Conservation (phyloP, 2,888 invertebrate species). For the Amiota mariae region DNA sequence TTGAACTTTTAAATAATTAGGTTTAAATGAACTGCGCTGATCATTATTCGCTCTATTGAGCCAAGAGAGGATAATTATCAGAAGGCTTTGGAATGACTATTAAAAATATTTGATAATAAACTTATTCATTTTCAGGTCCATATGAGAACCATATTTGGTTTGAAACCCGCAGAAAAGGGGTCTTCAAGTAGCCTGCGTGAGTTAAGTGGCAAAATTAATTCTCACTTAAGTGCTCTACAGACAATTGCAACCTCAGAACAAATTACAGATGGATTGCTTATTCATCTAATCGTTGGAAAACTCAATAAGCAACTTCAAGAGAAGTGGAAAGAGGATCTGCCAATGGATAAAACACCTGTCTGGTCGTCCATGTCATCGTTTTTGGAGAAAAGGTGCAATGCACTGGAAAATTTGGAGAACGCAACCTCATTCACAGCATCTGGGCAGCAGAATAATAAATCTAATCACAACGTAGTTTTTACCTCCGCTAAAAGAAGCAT, state of each 20-base stretch:
- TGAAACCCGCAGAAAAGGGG: constrained; percentile 10
- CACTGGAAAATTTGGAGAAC: background rate
- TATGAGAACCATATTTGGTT: constrained; percentile 31
- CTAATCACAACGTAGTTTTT: too few relatives aligned
- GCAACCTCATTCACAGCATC: background rate
- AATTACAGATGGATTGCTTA: constrained; percentile 20
- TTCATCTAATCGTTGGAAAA: background rate
- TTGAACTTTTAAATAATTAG: too few relatives aligned
- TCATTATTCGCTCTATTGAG: constrained; percentile 16
- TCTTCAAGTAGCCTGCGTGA: constrained; percentile 31
- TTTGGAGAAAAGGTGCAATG: constrained; percentile 1
- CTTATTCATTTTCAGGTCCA: constrained; percentile 23
- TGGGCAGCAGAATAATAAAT: background rate
- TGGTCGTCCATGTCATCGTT: constrained; percentile 32
- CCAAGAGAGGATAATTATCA: constrained; percentile 1
- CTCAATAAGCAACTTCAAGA: background rate
- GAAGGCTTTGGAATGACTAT: too few relatives aligned
- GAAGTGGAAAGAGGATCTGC: background rate
- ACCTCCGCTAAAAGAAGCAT: too few relatives aligned
- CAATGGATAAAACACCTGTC: constrained; percentile 25
- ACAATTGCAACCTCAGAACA: constrained; percentile 3
- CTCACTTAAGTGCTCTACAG: background rate
- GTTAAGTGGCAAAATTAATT: too few relatives aligned
- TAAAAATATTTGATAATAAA: constrained; percentile 5
- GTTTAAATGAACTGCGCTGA: too few relatives aligned